Evolutionary conservation across 2,888 invertebrate species (phyloP).

Genomic region (Thymelicus lineola): DNA sequence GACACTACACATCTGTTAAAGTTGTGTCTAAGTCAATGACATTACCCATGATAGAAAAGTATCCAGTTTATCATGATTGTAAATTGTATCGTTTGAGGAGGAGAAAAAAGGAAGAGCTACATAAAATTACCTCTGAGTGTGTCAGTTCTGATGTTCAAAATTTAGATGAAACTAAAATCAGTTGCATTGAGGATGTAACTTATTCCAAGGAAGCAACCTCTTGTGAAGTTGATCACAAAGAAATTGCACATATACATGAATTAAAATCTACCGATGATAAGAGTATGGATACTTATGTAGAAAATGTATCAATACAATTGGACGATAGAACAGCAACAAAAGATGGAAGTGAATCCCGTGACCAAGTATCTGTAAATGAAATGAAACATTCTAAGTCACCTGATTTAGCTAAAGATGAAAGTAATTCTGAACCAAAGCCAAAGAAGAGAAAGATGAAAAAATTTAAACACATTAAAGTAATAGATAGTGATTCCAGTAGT

Average conservation of each 20-base stretch:
- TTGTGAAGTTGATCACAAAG: neutral
- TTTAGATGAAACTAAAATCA: neutral
- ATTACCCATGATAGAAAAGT: slow-evolving; percentile 58
- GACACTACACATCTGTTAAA: slow-evolving; percentile 69
- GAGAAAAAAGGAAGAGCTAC: slow-evolving; percentile 39
- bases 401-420: slow-evolving; percentile 10
- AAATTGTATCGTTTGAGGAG: slow-evolving; percentile 60
- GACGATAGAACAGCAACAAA: no score
- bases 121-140: neutral
- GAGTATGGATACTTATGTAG: neutral
- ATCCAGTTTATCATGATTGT: slow-evolving; percentile 72
- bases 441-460: slow-evolving; percentile 41
- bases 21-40: slow-evolving; percentile 62
- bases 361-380: neutral
- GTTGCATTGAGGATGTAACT: neutral
- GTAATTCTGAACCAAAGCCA: slow-evolving; percentile 4
- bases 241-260: neutral
- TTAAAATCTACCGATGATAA: neutral
- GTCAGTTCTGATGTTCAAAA: neutral
- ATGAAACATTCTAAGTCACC: neutral
- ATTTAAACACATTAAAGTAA: slow-evolving; percentile 47
- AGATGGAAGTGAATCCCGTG: no score
- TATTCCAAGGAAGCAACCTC: neutral
- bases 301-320: neutral
- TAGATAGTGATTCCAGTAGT: slow-evolving; percentile 53